Evolutionary conservation across 2,888 invertebrate genomes (phyloP), one percentile per base, ranked within the genome.

Genomic region (Marronus borbonicus): DNA sequence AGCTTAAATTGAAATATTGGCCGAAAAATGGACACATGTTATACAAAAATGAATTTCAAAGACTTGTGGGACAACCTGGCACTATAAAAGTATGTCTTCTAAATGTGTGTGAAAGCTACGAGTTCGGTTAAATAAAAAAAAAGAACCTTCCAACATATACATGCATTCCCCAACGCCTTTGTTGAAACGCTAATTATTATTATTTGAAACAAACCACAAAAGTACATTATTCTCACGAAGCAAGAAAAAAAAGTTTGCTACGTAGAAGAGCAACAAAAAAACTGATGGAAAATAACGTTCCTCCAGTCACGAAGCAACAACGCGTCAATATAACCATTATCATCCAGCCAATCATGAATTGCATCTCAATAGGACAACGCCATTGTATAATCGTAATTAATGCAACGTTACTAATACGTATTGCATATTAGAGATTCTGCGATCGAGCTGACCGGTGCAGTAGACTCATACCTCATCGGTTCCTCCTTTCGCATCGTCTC

Each of bases 311-410:
- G 72, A 74, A 60, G 20, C 20, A 20, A n/a, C 44, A 49, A 44
- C 44, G 60, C 72, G 60, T 74, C 72, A 74, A 74, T 74, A 74
- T 74, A 60, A 74, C 62, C 60, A 74, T 70, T 36, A 70, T 62
- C 72, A 60, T 74, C 62, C 14, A 60, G 62, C 44, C 24, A 55
- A 60, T 74, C 72, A 74, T 74, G 72, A 74, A 74, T 74, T 74
- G 72, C 72, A 74, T 74, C 60, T 74, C 60, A 74, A 74, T 74
- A 44, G 44, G 44, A 74, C 60, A 62, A 60, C 44, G 58, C 58
- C 24, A 74, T 74, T 74, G 72, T 74, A 50, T 68, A 74, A 74
- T 74, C 24, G 72, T 62, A 74, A 74, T 74, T 74, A 74, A 74
- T 60, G 60, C 60, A 74, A 74, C 55, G 20, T 74, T 74, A 74